Conservation (phyloP, 2,888 invertebrate species). For the Agonopterix subpropinquella region DNA sequence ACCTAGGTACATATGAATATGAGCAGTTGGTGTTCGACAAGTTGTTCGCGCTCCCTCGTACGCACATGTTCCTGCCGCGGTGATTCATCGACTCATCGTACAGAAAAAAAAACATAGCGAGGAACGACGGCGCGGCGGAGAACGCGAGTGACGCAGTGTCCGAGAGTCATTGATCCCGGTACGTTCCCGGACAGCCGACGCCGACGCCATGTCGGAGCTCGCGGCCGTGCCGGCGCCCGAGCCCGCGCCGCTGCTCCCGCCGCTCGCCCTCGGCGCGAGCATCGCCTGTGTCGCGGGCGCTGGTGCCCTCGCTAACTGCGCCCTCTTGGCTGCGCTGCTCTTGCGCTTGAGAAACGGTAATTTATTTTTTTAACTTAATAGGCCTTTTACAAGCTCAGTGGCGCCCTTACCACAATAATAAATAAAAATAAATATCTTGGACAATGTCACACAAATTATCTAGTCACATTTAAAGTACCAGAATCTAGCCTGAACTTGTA, state of each 20-base stretch:
- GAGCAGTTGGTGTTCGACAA: background rate
- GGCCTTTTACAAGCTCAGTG: too few species aligned
- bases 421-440: too few species aligned
- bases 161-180: conserved; percentile 69
- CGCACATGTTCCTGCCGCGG: conserved; percentile 53
- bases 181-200: conserved; percentile 61
- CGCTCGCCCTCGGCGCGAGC: conserved; percentile 47
- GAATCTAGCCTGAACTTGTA: too few species aligned
- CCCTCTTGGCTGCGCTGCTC: conserved; percentile 55
- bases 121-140: conserved; percentile 41
- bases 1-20: background rate
- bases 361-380: conserved; percentile 1
- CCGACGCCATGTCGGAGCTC: conserved; percentile 20
- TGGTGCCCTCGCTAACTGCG: conserved; percentile 59
- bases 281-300: conserved; percentile 60
- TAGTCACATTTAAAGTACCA: too few species aligned
- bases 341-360: conserved; percentile 65
- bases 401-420: too few species aligned
- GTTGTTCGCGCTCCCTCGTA: conserved; percentile 38
- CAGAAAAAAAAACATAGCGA: conserved; percentile 54
- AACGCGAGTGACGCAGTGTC: conserved; percentile 55
- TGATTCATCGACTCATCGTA: conserved; percentile 45
- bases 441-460: too few species aligned
- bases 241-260: conserved; percentile 53
- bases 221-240: conserved; percentile 15